These are phyloP conservation scores for Limnephilus lunatus DNA, from an alignment of 2,888 invertebrate genomes.

Conservation along the genomic window DNA sequence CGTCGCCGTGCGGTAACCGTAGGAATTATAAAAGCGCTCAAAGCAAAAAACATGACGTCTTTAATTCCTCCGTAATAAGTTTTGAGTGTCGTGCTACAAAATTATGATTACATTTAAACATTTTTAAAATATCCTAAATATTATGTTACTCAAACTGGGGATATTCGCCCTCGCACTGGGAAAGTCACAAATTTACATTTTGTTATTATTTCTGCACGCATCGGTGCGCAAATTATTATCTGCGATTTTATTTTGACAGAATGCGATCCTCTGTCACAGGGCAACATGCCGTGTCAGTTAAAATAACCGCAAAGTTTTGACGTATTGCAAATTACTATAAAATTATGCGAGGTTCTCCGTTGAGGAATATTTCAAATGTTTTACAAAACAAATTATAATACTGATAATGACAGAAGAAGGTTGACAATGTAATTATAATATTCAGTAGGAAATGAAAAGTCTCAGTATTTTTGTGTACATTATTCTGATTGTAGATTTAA, in stretches of 20 bases:
- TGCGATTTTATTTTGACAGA: constrained; percentile 44
- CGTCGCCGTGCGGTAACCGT: no score
- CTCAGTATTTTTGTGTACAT: no score
- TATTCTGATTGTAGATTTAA: not conserved
- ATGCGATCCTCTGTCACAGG: not conserved
- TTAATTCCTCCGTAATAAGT: no score
- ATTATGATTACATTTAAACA: not conserved
- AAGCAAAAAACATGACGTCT: no score
- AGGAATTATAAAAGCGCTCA: no score
- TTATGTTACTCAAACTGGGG: not conserved
- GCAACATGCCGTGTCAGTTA: constrained; percentile 22
- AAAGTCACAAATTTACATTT: constrained; percentile 33
- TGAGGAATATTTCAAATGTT: not conserved
- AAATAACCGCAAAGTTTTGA: constrained; percentile 23
- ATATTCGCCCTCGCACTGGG: not conserved
- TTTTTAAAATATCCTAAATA: not conserved
- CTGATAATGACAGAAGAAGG: not conserved
- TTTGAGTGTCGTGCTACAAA: no score
- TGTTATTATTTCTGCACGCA: constrained; percentile 19
- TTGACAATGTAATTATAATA: not conserved
- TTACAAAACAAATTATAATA: not conserved
- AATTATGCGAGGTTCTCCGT: not conserved
- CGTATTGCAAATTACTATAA: constrained; percentile 34
- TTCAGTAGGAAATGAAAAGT: not conserved
- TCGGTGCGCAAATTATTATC: not conserved